phyloP scores from a whole-genome alignment of 2,888 invertebrate species.

The Melanophora roralis region DNA sequence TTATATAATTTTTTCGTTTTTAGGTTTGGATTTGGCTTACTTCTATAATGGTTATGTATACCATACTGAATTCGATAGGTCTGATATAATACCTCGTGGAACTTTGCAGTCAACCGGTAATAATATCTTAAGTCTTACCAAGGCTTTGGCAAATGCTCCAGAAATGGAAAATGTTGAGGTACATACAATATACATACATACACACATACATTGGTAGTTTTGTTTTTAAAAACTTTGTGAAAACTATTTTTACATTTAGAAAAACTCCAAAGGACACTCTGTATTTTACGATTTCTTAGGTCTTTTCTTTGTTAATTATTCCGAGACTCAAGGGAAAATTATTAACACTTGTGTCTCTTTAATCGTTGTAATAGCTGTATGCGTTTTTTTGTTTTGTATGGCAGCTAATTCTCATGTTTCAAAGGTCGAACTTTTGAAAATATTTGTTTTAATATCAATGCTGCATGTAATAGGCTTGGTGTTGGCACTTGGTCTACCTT shows the following conservation, averaged over 20 bases:
- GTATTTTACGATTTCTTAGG: conserved; percentile 87
- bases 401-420: conserved; percentile 67
- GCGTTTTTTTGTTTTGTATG: conserved; percentile 70
- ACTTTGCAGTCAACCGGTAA: conserved; percentile 86
- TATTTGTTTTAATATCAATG: conserved; percentile 67
- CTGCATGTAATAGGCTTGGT: conserved; percentile 71
- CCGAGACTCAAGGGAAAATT: conserved; percentile 77
- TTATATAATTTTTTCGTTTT: too few species aligned
- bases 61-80: conserved; percentile 85
- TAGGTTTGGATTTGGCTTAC: conserved; percentile 87
- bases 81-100: conserved; percentile 80
- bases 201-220: too few species aligned
- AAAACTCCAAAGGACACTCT: conserved; percentile 75
- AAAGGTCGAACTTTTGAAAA: conserved; percentile 64
- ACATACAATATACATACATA: not conserved
- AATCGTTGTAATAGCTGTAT: conserved; percentile 70
- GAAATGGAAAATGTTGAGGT: conserved; percentile 72
- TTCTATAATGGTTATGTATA: conserved; percentile 86
- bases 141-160: conserved; percentile 77
- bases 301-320: conserved; percentile 82
- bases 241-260: conserved; percentile 67
- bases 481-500: conserved; percentile 70
- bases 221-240: too few species aligned
- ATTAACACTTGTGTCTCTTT: conserved; percentile 74
- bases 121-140: conserved; percentile 81